These are phyloP conservation scores for Picus viridis DNA, from an alignment of 2,797 vertebrate species.

Conservation along the genomic window DNA sequence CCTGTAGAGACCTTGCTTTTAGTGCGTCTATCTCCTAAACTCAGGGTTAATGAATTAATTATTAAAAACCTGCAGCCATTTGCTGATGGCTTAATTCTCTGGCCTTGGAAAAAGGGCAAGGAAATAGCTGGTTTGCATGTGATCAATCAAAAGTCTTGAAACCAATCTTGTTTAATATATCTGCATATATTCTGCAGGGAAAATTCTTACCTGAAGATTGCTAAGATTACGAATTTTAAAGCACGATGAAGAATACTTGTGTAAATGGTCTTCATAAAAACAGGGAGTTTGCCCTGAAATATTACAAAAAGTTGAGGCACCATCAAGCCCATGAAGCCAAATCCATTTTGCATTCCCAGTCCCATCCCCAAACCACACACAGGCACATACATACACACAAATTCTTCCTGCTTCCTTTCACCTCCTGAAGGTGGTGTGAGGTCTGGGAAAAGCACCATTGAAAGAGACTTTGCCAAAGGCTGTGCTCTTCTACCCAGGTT, in stretches of 20 bases:
- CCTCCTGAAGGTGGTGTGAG: neutral
- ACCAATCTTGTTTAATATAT: neutral
- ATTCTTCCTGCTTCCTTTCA: neutral
- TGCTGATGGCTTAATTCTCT: neutral
- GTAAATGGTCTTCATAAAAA: neutral
- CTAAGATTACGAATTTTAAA: neutral
- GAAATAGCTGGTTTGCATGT: neutral
- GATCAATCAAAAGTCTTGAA: neutral
- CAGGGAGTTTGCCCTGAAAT: neutral
- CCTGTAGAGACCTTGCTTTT: neutral
- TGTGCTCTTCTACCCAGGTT: neutral
- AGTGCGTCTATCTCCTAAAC: neutral
- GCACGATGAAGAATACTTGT: neutral
- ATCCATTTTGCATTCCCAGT: neutral
- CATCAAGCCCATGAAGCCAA: neutral
- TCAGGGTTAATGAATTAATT: neutral
- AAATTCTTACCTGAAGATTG: neutral
- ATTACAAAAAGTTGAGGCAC: neutral
- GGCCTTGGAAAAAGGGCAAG: neutral
- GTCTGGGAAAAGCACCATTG: neutral
- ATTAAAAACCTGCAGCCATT: constrained; percentile 4
- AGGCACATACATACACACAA: no score
- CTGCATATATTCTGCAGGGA: neutral
- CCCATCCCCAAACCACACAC: neutral
- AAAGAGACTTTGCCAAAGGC: neutral